These are phyloP conservation scores for Saccopteryx leptura DNA, from an alignment of 2,113 vertebrate genomes.

Conservation along the genomic window DNA sequence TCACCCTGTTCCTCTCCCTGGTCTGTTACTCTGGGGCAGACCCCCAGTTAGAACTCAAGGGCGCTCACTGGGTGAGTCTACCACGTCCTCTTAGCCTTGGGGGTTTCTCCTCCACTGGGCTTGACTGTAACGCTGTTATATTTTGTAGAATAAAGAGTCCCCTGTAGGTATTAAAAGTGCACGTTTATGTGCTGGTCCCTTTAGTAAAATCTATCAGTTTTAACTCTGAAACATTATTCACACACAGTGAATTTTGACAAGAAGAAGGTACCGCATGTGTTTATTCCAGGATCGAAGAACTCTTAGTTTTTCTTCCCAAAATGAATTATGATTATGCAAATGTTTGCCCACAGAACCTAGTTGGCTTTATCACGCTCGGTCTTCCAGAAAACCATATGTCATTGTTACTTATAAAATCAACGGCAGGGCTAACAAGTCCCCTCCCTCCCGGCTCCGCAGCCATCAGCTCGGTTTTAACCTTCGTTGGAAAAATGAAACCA, in stretches of 20 bases:
- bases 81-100: neutral
- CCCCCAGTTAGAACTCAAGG: neutral
- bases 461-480: neutral
- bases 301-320: neutral
- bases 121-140: neutral
- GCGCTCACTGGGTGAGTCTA: neutral
- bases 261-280: neutral
- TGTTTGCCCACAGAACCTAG: neutral
- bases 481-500: neutral
- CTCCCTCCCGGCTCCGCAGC: neutral
- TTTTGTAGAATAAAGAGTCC: neutral
- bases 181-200: neutral
- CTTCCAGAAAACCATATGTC: conserved; percentile 7
- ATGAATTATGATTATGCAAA: conserved; percentile 14
- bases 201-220: conserved; percentile 44
- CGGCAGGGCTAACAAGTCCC: neutral
- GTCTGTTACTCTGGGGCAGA: neutral
- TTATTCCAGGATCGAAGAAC: neutral
- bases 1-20: neutral
- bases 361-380: conserved; percentile 16
- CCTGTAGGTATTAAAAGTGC: neutral
- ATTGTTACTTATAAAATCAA: conserved; percentile 15
- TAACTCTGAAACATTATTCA: neutral
- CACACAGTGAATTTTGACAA: neutral
- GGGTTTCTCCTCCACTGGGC: neutral